phyloP scores from a whole-genome alignment of 1,140 invertebrate genomes.

The Sycophila sp. region DNA sequence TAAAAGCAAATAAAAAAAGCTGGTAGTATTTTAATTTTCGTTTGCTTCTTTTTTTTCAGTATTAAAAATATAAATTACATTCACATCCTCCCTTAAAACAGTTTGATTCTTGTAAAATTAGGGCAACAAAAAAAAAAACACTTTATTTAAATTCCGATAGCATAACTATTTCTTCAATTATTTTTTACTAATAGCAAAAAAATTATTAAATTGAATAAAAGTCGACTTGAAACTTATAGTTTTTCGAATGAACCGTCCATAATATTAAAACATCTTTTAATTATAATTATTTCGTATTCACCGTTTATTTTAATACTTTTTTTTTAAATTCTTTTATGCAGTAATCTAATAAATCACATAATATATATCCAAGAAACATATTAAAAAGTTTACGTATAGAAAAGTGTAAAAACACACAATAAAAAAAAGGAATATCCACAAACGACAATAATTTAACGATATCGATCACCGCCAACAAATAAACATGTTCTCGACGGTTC shows the following conservation, averaged over 20 bases:
- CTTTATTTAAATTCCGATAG: slow-evolving; percentile 22
- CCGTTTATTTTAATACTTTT: slow-evolving; percentile 9
- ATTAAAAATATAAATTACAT: neutral
- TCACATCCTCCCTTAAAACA: slow-evolving; percentile 17
- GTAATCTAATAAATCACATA: neutral
- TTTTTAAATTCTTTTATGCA: neutral
- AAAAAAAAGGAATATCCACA: neutral
- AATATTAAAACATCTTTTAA: slow-evolving; percentile 11
- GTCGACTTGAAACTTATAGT: neutral
- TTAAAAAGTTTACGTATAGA: neutral
- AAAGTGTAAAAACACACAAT: neutral
- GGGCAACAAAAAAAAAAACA: slow-evolving; percentile 2
- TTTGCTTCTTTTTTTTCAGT: neutral
- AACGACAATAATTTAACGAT: slow-evolving; percentile 9
- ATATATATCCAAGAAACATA: neutral
- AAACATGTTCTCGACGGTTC: neutral
- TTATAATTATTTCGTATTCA: slow-evolving; percentile 8
- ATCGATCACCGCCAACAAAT: neutral
- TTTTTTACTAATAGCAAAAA: slow-evolving; percentile 15
- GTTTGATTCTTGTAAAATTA: no score
- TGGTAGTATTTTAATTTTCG: slow-evolving; percentile 6
- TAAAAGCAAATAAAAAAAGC: slow-evolving; percentile 1
- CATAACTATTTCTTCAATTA: slow-evolving; percentile 4
- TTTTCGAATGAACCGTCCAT: slow-evolving; percentile 29
- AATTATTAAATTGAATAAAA: slow-evolving; percentile 15